Percentiles rank a stretch among this genome's conserved stretches.
phyloP scores from a whole-genome alignment of 2,888 invertebrate species.

The Stegana nigrithorax region DNA sequence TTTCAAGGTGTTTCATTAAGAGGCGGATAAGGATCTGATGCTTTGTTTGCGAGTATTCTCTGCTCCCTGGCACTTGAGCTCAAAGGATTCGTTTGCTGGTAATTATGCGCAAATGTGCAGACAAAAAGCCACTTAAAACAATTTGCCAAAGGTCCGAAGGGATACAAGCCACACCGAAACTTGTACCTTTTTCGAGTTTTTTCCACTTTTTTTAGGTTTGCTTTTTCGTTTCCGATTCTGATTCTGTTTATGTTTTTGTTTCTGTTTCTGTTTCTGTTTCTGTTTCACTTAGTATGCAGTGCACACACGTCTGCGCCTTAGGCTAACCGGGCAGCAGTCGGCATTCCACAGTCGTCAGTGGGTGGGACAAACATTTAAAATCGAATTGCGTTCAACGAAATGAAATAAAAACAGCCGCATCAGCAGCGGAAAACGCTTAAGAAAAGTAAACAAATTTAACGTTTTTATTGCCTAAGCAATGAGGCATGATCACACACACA shows the following conservation, averaged over 20 bases:
- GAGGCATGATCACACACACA: constrained; percentile 27
- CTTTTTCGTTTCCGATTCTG: no score
- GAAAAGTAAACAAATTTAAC: constrained; percentile 55
- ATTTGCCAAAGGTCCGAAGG: constrained; percentile 12
- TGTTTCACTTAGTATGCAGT: background rate
- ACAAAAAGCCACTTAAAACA: constrained; percentile 13
- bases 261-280: no score
- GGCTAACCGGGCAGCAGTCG: constrained; percentile 18
- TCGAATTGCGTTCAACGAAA: constrained; percentile 32
- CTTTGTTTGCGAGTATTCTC: no score
- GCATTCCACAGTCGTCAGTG: constrained; percentile 33
- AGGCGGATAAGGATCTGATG: background rate
- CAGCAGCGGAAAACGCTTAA: background rate
- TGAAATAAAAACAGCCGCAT: constrained; percentile 32
- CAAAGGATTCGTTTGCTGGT: no score
- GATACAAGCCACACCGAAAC: no score
- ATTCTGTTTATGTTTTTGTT: no score
- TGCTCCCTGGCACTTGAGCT: no score
- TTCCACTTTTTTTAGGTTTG: no score
- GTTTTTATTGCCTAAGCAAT: constrained; percentile 56
- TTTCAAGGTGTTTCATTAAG: no score
- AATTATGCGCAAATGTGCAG: constrained; percentile 6
- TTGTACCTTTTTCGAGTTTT: no score
- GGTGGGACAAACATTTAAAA: constrained; percentile 6
- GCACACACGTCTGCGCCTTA: background rate